Percentiles rank a stretch among this genome's conserved stretches.
These are phyloP conservation scores for Elaphurus davidianus DNA, from an alignment of 2,113 vertebrate genomes.

Conservation along the genomic window DNA sequence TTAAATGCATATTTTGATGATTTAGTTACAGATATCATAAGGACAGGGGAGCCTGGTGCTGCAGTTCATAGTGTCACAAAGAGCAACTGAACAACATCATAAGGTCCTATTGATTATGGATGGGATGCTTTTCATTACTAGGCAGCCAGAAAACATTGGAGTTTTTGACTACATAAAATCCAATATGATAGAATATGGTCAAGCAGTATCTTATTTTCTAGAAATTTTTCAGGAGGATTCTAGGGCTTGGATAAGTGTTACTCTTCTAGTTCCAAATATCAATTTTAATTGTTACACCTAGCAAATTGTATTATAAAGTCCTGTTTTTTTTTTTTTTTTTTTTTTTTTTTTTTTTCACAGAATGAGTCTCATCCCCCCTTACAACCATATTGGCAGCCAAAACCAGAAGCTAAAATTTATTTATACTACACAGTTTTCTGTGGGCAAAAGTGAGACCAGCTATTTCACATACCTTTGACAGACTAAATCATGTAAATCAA, in stretches of 20 bases:
- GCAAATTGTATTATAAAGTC: background rate
- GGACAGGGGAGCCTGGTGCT: accelerated
- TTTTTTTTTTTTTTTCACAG: background rate
- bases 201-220: background rate
- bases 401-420: background rate
- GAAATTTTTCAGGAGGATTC: background rate
- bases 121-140: background rate
- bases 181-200: background rate
- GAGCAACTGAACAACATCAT: background rate
- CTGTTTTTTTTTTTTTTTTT: background rate
- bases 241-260: background rate
- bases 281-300: background rate
- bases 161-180: background rate
- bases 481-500: background rate
- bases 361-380: background rate
- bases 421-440: background rate
- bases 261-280: background rate
- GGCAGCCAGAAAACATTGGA: background rate
- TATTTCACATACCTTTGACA: background rate
- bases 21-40: background rate
- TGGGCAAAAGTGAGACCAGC: background rate
- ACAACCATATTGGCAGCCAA: background rate
- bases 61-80: background rate
- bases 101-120: background rate
- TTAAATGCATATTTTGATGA: background rate